phyloP scores from a whole-genome alignment of 2,888 invertebrate genomes.

The Eupithecia subumbrata region DNA sequence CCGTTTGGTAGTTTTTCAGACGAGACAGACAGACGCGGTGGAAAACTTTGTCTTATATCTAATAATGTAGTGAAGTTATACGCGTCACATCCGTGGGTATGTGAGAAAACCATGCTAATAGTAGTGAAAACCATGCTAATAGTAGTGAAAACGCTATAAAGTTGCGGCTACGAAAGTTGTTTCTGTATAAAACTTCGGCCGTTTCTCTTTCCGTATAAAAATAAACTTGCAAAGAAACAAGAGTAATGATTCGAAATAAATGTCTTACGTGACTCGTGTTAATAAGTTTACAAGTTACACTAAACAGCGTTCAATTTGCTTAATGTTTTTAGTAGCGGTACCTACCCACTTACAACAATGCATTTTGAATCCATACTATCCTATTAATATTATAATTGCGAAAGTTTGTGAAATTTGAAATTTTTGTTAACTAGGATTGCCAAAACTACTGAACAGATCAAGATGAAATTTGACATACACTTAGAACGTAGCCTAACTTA shows the following conservation, averaged over 20 bases:
- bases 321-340: neutral
- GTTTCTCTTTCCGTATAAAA: slow-evolving; percentile 29
- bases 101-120: slow-evolving; percentile 40
- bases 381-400: too few relatives aligned
- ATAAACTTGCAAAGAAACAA: slow-evolving; percentile 21
- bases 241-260: slow-evolving; percentile 21
- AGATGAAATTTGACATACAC: too few relatives aligned
- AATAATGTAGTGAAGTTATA: neutral
- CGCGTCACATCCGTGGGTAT: slow-evolving; percentile 30
- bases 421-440: too few relatives aligned
- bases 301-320: neutral
- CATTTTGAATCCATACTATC: too few relatives aligned
- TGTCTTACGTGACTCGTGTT: slow-evolving; percentile 16
- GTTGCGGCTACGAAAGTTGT: slow-evolving; percentile 35
- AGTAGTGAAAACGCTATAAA: slow-evolving; percentile 38
- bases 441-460: too few relatives aligned
- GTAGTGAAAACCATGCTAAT: slow-evolving; percentile 40
- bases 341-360: neutral
- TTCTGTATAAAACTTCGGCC: slow-evolving; percentile 16
- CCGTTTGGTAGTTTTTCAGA: too few relatives aligned
- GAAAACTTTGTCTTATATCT: too few relatives aligned
- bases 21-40: too few relatives aligned
- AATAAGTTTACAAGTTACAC: neutral
- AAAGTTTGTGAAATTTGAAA: too few relatives aligned
- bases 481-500: too few relatives aligned